Evolutionary conservation across 1,140 invertebrate species (phyloP), one percentile per base, ranked within the genome.

Genomic region (Drosophila pandora): DNA sequence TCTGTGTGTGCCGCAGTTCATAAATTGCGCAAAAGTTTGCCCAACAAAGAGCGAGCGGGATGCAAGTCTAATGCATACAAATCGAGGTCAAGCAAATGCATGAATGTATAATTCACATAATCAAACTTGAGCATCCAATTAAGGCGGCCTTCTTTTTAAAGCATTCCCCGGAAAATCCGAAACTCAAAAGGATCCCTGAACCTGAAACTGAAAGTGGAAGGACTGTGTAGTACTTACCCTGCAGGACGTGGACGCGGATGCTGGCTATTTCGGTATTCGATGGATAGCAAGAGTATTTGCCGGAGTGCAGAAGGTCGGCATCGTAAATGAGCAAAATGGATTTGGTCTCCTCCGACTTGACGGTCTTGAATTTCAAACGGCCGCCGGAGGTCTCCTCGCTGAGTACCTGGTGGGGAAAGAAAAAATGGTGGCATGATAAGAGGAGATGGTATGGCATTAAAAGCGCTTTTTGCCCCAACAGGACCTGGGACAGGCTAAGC

Each of bases 251-350:
- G 28, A 94, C 93, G 55, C 92, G 92, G 70, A 94, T 93, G 70
- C 92, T 93, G 68, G 93, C 92, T 53, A 93, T 92, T 56, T 93
- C 93, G 22, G 93, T 93, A 64, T 93, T 93, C 49, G 92, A 91
- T 70, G 93, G 93, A 71, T 92, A 90, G 72, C 92, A 93, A 5
- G 92, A 92, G 83, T 93, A 93, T 76, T 92, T 92, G 47, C 93
- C 93, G 0, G 93, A 93, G 70, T 93, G 92, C 53, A 88, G 74
- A 54, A 91, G 62, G 76, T 92, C 91, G 53, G 92, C 91, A 76
- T 90, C 84, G 74, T 91, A 89, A 60, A 92, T 92, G 65, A 92
- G 90, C 55, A 92, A 52, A 60, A 90, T 91, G 55, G 91, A 92
- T 83, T 92, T 92, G 34, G 91, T 91, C 72, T 91, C 84, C 61